phyloP scores from a whole-genome alignment of 2,797 vertebrate genomes.

The Trachops cirrhosus region DNA sequence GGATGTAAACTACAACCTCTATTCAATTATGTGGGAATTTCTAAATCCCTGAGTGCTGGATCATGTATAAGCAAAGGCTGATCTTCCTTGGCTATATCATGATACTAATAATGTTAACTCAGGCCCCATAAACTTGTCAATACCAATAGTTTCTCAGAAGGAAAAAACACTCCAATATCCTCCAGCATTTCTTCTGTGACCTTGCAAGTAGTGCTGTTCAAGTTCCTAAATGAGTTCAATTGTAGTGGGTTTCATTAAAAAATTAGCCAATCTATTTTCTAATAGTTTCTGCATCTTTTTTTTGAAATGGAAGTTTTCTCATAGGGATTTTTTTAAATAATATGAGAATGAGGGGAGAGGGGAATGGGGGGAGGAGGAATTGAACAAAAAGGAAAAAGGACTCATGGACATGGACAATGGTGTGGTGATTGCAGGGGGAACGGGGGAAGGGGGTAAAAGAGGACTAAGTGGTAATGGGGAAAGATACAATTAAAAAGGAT shows the following conservation, averaged over 20 bases:
- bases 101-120: neutral
- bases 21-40: neutral
- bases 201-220: conserved; percentile 15
- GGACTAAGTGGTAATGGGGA: neutral
- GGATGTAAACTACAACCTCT: neutral
- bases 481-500: neutral
- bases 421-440: neutral
- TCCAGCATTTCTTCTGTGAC: neutral
- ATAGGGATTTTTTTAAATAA: neutral
- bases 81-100: neutral
- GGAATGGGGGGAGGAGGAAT: neutral
- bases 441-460: no score
- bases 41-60: conserved; percentile 3
- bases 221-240: neutral
- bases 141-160: neutral
- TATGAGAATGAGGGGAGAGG: neutral
- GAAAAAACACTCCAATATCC: neutral
- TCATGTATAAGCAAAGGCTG: neutral
- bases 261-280: conserved; percentile 54
- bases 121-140: neutral
- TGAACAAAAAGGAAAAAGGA: neutral
- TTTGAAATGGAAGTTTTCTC: conserved; percentile 67
- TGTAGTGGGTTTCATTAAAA: conserved; percentile 35
- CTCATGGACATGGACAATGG: neutral
- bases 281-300: conserved; percentile 68